phyloP scores from a whole-genome alignment of 2,797 vertebrate species.

The Erethizon dorsatum region DNA sequence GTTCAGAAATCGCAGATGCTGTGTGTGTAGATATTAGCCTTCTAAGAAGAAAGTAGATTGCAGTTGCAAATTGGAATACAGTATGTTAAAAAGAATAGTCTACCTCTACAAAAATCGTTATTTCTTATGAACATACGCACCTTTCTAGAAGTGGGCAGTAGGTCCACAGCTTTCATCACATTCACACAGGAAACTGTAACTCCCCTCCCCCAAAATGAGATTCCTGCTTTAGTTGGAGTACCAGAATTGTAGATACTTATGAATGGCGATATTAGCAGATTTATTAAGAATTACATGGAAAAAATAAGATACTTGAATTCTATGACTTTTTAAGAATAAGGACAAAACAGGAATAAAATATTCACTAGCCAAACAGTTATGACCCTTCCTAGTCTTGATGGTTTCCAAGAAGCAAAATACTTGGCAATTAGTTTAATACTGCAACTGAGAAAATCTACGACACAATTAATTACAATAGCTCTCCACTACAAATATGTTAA shows the following conservation, averaged over 20 bases:
- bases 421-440: conserved; percentile 25
- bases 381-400: conserved; percentile 48
- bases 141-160: conserved; percentile 14
- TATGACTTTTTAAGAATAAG: conserved; percentile 58
- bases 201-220: background rate
- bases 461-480: conserved; percentile 49
- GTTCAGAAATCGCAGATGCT: background rate
- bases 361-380: conserved; percentile 38
- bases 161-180: conserved; percentile 10
- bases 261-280: background rate
- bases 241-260: background rate
- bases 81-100: background rate
- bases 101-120: conserved; percentile 26
- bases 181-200: background rate
- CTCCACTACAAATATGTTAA: conserved; percentile 45
- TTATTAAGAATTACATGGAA: background rate
- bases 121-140: background rate
- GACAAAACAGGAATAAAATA: conserved; percentile 67
- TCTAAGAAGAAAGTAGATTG: conserved; percentile 53
- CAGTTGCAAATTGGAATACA: conserved; percentile 40
- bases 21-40: conserved; percentile 29
- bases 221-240: conserved; percentile 11
- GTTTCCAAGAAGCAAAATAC: conserved; percentile 62
- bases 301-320: conserved; percentile 63
- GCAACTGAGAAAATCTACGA: conserved; percentile 31